These are phyloP conservation scores for Euwallacea fornicatus DNA, from an alignment of 1,140 invertebrate species.

Conservation along the genomic window DNA sequence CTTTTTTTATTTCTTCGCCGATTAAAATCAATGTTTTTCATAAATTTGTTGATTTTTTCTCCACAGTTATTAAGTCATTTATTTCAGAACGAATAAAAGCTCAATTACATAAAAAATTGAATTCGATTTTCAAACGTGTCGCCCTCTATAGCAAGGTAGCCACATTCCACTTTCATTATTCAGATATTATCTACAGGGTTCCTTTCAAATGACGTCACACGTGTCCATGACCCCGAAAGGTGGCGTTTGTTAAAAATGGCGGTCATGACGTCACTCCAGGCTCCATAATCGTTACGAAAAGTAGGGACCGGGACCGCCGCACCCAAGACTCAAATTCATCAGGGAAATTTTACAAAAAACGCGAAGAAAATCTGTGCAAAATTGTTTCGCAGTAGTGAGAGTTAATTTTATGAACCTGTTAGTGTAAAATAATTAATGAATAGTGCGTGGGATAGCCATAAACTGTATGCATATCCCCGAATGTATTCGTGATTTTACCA, in stretches of 20 bases:
- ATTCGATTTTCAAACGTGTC: too few species aligned
- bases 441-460: constrained; percentile 42
- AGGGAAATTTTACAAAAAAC: constrained; percentile 33
- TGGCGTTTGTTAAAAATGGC: constrained; percentile 44
- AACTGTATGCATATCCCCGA: constrained; percentile 48
- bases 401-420: constrained; percentile 36
- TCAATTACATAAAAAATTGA: too few species aligned
- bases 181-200: too few species aligned
- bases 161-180: too few species aligned
- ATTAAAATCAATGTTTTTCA: too few species aligned
- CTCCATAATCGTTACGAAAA: constrained; percentile 52
- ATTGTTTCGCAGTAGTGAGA: constrained; percentile 39
- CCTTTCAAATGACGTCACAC: too few species aligned
- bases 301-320: constrained; percentile 44
- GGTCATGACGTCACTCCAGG: constrained; percentile 49
- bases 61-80: too few species aligned
- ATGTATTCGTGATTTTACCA: constrained; percentile 50
- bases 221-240: constrained; percentile 21
- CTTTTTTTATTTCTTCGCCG: too few species aligned
- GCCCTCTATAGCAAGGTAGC: too few species aligned
- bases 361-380: constrained; percentile 40
- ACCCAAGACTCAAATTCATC: constrained; percentile 39
- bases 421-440: constrained; percentile 43
- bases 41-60: too few species aligned
- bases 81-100: too few species aligned